Evolutionary conservation across 2,888 invertebrate genomes (phyloP).

Genomic region (Caenorhabditis sp.): DNA sequence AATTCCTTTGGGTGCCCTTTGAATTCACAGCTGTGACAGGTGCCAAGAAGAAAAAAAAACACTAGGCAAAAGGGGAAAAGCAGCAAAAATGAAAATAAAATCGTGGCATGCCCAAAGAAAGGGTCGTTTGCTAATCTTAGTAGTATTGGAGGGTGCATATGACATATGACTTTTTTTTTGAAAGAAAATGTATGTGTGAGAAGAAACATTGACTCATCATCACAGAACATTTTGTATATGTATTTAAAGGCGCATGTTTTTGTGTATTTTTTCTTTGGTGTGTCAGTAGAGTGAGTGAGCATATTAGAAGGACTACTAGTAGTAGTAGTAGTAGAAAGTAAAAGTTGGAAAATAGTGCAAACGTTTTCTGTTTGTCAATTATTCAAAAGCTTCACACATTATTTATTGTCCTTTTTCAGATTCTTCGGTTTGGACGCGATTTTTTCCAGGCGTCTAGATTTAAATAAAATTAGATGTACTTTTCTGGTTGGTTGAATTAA

Average conservation of each 20-base stretch:
- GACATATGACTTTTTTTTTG: slow-evolving; percentile 1
- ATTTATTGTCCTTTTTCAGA: background rate
- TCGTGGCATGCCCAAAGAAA: background rate
- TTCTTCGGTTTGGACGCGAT: too few species aligned
- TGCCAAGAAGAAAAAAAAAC: slow-evolving; percentile 16
- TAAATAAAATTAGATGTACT: too few species aligned
- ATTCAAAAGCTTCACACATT: background rate
- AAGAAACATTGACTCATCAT: background rate
- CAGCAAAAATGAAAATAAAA: slow-evolving; percentile 10
- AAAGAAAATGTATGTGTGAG: slow-evolving; percentile 8
- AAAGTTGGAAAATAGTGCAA: background rate
- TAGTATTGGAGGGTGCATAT: background rate
- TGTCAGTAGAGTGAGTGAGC: background rate
- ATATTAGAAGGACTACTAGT: background rate
- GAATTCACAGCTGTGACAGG: background rate
- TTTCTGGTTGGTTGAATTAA: too few species aligned
- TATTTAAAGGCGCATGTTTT: background rate
- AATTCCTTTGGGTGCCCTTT: background rate
- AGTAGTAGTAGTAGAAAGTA: background rate
- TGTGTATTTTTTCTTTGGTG: background rate
- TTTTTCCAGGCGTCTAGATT: too few species aligned
- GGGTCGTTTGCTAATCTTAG: slow-evolving; percentile 27
- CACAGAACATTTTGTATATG: background rate
- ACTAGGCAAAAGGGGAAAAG: slow-evolving; percentile 15
- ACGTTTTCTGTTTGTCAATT: background rate